phyloP scores from a whole-genome alignment of 1,140 invertebrate genomes.

The Drosophila pruinosa region DNA sequence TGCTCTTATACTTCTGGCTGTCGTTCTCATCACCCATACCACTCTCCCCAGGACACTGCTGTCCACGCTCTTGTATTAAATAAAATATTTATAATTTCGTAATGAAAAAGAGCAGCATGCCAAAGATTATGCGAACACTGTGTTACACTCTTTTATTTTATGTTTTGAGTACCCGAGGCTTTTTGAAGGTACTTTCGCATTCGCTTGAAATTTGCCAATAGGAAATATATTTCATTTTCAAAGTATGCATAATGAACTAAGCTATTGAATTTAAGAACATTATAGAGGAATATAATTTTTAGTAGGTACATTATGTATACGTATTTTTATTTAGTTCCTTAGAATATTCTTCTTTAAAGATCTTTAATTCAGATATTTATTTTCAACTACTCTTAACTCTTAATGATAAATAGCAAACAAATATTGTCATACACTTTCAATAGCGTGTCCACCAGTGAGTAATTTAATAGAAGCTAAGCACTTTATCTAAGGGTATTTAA shows the following conservation, averaged over 20 bases:
- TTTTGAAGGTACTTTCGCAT: not conserved
- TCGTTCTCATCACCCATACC: not conserved
- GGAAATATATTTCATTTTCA: too few relatives aligned
- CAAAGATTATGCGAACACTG: slow-evolving; percentile 36
- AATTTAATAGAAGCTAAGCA: not conserved
- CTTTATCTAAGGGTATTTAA: not conserved
- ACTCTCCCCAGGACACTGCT: slow-evolving; percentile 3
- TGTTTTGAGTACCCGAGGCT: not conserved
- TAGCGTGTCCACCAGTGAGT: too few relatives aligned
- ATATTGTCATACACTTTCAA: too few relatives aligned
- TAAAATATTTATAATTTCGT: slow-evolving; percentile 61
- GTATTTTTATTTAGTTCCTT: not conserved
- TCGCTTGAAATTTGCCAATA: not conserved
- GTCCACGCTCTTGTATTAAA: slow-evolving; percentile 39
- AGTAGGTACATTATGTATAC: not conserved
- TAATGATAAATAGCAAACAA: too few relatives aligned
- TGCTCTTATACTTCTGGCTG: slow-evolving; percentile 3
- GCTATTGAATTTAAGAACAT: too few relatives aligned
- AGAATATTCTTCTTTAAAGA: too few relatives aligned
- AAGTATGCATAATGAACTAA: too few relatives aligned
- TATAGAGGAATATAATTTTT: too few relatives aligned
- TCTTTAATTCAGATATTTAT: too few relatives aligned
- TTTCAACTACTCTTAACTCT: too few relatives aligned
- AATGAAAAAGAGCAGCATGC: slow-evolving; percentile 48
- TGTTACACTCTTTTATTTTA: not conserved